phyloP scores from a whole-genome alignment of 2,888 invertebrate species.

The Saturnia pavonia region DNA sequence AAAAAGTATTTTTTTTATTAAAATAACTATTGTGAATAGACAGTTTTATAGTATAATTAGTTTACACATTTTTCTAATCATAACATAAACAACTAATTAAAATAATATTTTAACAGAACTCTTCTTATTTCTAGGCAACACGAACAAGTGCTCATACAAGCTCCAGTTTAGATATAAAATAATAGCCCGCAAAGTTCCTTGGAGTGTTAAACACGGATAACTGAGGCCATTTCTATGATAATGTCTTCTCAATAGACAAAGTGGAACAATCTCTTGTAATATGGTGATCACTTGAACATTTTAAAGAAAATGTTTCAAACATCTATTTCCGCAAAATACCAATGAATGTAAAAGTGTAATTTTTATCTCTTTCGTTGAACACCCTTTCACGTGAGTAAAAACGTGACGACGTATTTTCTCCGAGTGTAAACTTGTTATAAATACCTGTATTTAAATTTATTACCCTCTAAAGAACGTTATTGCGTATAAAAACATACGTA shows the following conservation, averaged over 20 bases:
- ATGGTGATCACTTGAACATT: conserved; percentile 13
- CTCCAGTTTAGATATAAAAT: conserved; percentile 24
- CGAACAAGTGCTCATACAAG: conserved; percentile 27
- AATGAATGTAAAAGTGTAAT: conserved; percentile 1
- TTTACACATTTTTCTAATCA: neutral
- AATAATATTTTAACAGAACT: neutral
- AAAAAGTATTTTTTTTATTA: no score
- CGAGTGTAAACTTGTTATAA: conserved; percentile 44
- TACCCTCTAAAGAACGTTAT: conserved; percentile 44
- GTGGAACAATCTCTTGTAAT: conserved; percentile 7
- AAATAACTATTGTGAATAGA: no score
- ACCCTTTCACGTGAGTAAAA: conserved; percentile 18
- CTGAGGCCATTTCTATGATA: conserved; percentile 26
- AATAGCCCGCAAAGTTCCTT: conserved; percentile 25
- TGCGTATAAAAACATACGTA: conserved; percentile 60
- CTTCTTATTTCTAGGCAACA: conserved; percentile 40
- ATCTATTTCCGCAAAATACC: conserved; percentile 23
- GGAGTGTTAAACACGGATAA: conserved; percentile 24
- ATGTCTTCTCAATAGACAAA: conserved; percentile 23
- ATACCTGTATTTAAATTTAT: conserved; percentile 54
- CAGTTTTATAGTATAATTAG: no score
- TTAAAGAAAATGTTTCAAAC: conserved; percentile 23
- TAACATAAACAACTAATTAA: neutral
- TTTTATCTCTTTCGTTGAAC: conserved; percentile 24
- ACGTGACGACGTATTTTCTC: conserved; percentile 25